Conservation (phyloP, 2,797 vertebrate species). For the Alosa sapidissima region DNA sequence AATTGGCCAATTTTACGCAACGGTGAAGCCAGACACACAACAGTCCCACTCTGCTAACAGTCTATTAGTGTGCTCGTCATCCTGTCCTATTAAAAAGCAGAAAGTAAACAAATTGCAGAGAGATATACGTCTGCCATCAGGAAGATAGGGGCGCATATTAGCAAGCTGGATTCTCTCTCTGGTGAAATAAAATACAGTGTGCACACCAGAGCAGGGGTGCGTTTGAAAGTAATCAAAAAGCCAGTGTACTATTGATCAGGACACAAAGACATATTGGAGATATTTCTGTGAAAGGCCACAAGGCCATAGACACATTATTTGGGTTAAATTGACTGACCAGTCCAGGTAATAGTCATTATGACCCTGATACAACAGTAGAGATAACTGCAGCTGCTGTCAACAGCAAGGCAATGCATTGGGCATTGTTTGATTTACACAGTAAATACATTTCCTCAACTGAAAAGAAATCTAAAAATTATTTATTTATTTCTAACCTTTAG, state of each 20-base stretch:
- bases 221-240: background rate
- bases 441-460: background rate
- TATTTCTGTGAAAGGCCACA: background rate
- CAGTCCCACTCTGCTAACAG: constrained; percentile 27
- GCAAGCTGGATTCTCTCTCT: background rate
- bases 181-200: background rate
- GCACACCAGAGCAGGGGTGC: background rate
- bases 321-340: background rate
- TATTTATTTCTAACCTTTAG: background rate
- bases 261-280: background rate
- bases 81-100: constrained; percentile 1
- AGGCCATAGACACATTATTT: background rate
- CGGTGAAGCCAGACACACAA: constrained; percentile 34
- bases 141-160: background rate
- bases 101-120: constrained; percentile 11
- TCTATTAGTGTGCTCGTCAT: constrained; percentile 21
- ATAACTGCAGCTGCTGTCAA: background rate
- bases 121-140: constrained; percentile 3
- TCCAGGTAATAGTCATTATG: background rate
- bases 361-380: background rate
- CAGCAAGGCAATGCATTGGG: background rate
- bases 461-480: background rate
- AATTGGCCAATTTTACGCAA: constrained; percentile 43
- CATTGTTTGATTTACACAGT: background rate
- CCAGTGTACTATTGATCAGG: background rate